Conservation (phyloP, 2,113 vertebrate species). For the Leptobrachium ailaonicum region DNA sequence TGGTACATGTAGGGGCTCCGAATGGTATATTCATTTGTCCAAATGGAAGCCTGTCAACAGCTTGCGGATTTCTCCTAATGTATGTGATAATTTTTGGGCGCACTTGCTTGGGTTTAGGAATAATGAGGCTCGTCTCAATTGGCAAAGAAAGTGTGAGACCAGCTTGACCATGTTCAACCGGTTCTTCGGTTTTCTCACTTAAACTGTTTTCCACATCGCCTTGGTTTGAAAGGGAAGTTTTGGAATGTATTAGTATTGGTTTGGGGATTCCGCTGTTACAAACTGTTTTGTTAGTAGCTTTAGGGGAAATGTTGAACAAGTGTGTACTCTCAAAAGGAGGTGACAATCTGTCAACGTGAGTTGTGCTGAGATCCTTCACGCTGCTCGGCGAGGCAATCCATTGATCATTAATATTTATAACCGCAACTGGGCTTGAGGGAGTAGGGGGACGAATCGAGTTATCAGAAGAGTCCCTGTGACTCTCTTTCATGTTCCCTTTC, state of each 20-base stretch:
- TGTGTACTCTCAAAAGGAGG: slow-evolving; percentile 62
- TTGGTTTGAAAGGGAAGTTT: slow-evolving; percentile 58
- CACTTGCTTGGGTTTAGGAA: slow-evolving; percentile 83
- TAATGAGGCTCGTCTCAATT: slow-evolving; percentile 65
- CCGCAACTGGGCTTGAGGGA: slow-evolving; percentile 37
- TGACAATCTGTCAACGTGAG: slow-evolving; percentile 55
- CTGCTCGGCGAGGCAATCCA: slow-evolving; percentile 45
- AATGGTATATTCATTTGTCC: slow-evolving; percentile 67
- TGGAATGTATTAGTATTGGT: slow-evolving; percentile 69
- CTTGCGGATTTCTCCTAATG: slow-evolving; percentile 80
- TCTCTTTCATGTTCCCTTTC: slow-evolving; percentile 51
- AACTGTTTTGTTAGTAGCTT: slow-evolving; percentile 72
- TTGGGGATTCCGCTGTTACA: slow-evolving; percentile 81
- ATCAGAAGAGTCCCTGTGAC: slow-evolving; percentile 48
- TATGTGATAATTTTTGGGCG: slow-evolving; percentile 97
- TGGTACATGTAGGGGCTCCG: slow-evolving; percentile 58
- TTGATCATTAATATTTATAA: slow-evolving; percentile 51
- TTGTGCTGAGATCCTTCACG: slow-evolving; percentile 57
- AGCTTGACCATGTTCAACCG: neutral
- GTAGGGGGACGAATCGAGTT: slow-evolving; percentile 50
- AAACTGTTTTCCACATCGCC: slow-evolving; percentile 54
- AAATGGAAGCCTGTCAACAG: slow-evolving; percentile 65
- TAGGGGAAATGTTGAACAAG: slow-evolving; percentile 65
- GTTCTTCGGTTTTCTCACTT: slow-evolving; percentile 70
- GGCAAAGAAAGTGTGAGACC: too few species aligned